Evolutionary conservation across 2,888 invertebrate species (phyloP).

Genomic region (Eristalis arbustorum): DNA sequence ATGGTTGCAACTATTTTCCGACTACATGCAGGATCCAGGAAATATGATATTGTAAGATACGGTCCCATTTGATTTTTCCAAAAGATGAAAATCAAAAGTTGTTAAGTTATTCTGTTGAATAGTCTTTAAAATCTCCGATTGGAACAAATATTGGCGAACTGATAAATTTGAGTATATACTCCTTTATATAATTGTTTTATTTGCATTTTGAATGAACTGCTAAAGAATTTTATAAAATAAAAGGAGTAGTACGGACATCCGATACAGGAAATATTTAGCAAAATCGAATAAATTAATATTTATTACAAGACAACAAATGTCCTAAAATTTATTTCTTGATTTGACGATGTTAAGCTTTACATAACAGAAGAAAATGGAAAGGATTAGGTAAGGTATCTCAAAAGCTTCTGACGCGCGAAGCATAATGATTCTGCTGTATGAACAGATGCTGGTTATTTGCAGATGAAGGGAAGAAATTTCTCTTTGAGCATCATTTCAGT

Average conservation of each 20-base stretch:
- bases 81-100: slow-evolving; percentile 7
- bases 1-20: slow-evolving; percentile 95
- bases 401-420: background rate
- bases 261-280: slow-evolving; percentile 26
- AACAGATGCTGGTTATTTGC: too few relatives aligned
- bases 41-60: slow-evolving; percentile 92
- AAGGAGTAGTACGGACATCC: slow-evolving; percentile 6
- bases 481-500: background rate
- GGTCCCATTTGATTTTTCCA: background rate
- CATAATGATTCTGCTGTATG: background rate
- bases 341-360: background rate
- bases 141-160: slow-evolving; percentile 42
- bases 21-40: slow-evolving; percentile 94
- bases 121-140: slow-evolving; percentile 45
- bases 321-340: background rate
- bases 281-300: slow-evolving; percentile 56
- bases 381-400: too few relatives aligned
- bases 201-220: slow-evolving; percentile 57
- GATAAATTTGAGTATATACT: slow-evolving; percentile 43
- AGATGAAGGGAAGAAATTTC: too few relatives aligned
- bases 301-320: slow-evolving; percentile 26
- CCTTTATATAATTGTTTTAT: slow-evolving; percentile 29
- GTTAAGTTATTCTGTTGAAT: slow-evolving; percentile 65
- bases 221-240: slow-evolving; percentile 31
- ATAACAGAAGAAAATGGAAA: too few relatives aligned